Evolutionary conservation across 2,113 vertebrate species (phyloP), one percentile per base, ranked within the genome.

Genomic region (Pao palembangensis): DNA sequence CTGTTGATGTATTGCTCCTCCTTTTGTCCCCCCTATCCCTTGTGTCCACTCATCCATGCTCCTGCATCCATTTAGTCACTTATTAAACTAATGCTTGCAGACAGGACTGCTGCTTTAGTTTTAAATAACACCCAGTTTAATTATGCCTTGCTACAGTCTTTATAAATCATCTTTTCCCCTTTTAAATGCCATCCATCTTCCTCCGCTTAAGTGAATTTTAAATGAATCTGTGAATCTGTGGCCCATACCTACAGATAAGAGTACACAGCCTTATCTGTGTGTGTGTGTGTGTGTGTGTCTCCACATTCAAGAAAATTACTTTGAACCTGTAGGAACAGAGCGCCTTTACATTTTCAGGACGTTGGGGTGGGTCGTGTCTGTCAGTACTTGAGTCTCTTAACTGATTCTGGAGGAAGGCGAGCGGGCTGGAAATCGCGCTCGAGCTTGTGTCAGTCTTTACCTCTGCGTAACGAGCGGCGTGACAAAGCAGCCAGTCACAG

Each of bases 391-490:
- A 42, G 43, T 23, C 62, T 47, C 54, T 43, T 68, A 58, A 57
- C 61, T 60, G 68, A 82, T 73, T 67, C 63, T 25, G 19, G 67
- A 69, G 79, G 75, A 63, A 62, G 51, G 21, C 41, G 52, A 55
- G 65, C 62, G 17, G 51, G 47, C 56, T 67, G 63, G 73, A 76
- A 81, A 58, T 60, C 13, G 28, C 59, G 73, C 73, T 60, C 34
- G 46, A 15, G 8, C 52, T 53, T 18, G 5, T 55, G 73, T 84
- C 77, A 20, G 6, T 84, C 83, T 76, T 48, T 81, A 67, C 76
- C 59, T 79, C 43, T 6, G 18, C 52, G 61, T 70, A 61, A 42
- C 23, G 31, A 59, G 23, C 63, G 65, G 71, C 21, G 49, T n/a
- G 53, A 67, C 57, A 42, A 66, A 38, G 54, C 53, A 14, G 10